Conservation (phyloP, 1,140 invertebrate species). For the Idris sp. region DNA sequence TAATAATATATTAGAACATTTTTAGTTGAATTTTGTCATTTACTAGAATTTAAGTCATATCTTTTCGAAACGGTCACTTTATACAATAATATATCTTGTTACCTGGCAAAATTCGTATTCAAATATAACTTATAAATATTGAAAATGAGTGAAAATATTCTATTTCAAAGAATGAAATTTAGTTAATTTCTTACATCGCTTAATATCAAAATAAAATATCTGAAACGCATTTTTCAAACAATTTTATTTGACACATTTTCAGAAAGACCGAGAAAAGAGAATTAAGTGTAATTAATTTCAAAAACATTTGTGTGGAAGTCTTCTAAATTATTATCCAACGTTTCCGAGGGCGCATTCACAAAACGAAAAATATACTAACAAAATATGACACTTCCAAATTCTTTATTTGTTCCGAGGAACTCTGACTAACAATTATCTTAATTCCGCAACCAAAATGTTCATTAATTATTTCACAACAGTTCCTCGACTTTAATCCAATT, state of each 20-base stretch:
- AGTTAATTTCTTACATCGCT: too few species aligned
- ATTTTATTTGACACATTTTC: slow-evolving; percentile 55
- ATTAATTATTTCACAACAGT: slow-evolving; percentile 44
- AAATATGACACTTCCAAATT: slow-evolving; percentile 12
- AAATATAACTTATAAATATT: too few species aligned
- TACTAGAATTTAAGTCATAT: too few species aligned
- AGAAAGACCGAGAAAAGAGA: slow-evolving; percentile 31
- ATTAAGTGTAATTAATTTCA: slow-evolving; percentile 46
- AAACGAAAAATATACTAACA: slow-evolving; percentile 15
- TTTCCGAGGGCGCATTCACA: slow-evolving; percentile 16
- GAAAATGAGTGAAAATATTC: too few species aligned
- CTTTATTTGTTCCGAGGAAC: slow-evolving; percentile 49
- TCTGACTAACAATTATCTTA: slow-evolving; percentile 19
- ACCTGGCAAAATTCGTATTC: too few species aligned
- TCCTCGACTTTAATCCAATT: slow-evolving; percentile 47
- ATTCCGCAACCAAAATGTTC: slow-evolving; percentile 23
- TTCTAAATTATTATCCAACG: slow-evolving; percentile 37
- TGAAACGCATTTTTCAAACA: slow-evolving; percentile 16
- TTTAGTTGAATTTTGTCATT: too few species aligned
- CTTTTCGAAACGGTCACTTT: too few species aligned
- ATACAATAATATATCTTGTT: too few species aligned
- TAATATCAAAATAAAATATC: slow-evolving; percentile 30
- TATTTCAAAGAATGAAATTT: too few species aligned
- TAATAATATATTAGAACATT: too few species aligned
- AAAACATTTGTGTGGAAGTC: slow-evolving; percentile 36